Conservation (phyloP, 2,888 invertebrate species). For the Calliphora vomitoria region DNA sequence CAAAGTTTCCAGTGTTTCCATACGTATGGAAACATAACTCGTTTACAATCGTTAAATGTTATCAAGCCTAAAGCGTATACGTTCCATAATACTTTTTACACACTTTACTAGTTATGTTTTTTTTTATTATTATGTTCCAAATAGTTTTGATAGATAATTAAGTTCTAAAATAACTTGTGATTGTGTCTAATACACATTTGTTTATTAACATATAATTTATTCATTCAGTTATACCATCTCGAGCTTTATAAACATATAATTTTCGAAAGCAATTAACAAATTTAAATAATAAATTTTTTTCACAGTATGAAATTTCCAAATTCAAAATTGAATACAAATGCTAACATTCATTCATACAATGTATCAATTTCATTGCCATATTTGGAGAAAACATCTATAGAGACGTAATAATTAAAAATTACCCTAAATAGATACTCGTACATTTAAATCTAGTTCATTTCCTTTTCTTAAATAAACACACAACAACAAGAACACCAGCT, state of each 20-base stretch:
- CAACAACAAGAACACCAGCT: background rate
- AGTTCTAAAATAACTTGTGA: too few relatives aligned
- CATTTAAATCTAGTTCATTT: slow-evolving; percentile 33
- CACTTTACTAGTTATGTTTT: too few relatives aligned
- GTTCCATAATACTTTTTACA: too few relatives aligned
- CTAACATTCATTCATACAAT: background rate
- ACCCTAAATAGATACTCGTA: slow-evolving; percentile 37
- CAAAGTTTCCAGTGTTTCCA: too few relatives aligned
- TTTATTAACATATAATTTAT: background rate
- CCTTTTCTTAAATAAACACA: slow-evolving; percentile 44
- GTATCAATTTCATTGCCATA: slow-evolving; percentile 20
- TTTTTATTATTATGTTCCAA: too few relatives aligned
- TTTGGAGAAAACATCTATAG: slow-evolving; percentile 25
- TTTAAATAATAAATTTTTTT: background rate
- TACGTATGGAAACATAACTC: too few relatives aligned
- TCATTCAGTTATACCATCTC: background rate
- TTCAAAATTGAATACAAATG: background rate
- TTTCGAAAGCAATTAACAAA: background rate
- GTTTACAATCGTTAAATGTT: too few relatives aligned
- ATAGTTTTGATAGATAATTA: too few relatives aligned
- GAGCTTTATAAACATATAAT: background rate
- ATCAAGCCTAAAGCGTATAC: too few relatives aligned
- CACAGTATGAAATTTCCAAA: background rate
- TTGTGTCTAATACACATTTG: too few relatives aligned
- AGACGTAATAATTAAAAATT: slow-evolving; percentile 59